phyloP scores from a whole-genome alignment of 2,888 invertebrate genomes.

The Nineta flava region DNA sequence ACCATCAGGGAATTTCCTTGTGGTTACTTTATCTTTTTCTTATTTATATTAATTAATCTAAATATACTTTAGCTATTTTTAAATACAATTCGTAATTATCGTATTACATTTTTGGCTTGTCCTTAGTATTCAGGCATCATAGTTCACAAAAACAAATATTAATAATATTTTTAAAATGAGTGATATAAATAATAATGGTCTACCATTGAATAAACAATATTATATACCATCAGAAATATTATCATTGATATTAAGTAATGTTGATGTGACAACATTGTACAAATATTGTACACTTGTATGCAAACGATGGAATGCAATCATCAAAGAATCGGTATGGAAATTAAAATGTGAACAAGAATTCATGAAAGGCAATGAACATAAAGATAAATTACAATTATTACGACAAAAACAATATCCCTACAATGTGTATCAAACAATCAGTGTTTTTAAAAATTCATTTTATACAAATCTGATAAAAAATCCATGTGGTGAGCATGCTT shows the following conservation, averaged over 20 bases:
- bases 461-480: not conserved
- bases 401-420: too few relatives aligned
- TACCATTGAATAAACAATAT: not conserved
- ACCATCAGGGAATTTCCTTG: too few relatives aligned
- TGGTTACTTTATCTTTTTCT: too few relatives aligned
- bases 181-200: not conserved
- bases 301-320: not conserved
- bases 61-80: too few relatives aligned
- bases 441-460: not conserved
- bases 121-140: too few relatives aligned
- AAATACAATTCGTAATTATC: too few relatives aligned
- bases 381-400: not conserved
- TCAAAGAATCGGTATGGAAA: not conserved
- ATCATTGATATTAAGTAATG: not conserved
- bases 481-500: conserved; percentile 22
- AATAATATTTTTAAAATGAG: not conserved
- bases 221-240: not conserved
- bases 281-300: not conserved
- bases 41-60: too few relatives aligned
- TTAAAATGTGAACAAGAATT: not conserved
- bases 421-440: not conserved
- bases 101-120: too few relatives aligned
- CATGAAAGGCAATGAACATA: not conserved
- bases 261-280: not conserved
- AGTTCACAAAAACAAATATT: not conserved